These are phyloP conservation scores for Acrobasis consociella DNA, from an alignment of 2,888 invertebrate genomes.

Conservation along the genomic window DNA sequence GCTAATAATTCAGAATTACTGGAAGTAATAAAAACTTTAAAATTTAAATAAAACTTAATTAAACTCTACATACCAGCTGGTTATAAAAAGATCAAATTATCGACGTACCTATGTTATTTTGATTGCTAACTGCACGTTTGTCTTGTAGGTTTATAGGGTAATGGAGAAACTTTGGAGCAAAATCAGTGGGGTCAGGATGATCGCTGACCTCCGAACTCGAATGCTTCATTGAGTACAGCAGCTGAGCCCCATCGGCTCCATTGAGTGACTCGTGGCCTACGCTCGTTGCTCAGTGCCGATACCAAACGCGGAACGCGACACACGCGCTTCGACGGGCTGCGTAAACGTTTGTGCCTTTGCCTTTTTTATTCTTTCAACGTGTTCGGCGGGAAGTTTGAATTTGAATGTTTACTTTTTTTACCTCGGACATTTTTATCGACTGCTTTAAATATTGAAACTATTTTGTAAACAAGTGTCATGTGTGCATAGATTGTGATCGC, in stretches of 20 bases:
- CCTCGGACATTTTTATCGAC: conserved; percentile 11
- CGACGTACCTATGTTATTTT: not conserved
- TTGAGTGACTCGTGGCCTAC: conserved; percentile 57
- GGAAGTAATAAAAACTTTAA: conserved; percentile 8
- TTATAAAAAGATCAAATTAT: conserved; percentile 24
- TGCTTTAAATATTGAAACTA: conserved; percentile 6
- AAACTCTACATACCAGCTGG: not conserved
- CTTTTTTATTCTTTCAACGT: conserved; percentile 51
- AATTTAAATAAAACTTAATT: conserved; percentile 16
- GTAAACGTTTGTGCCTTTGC: conserved; percentile 51
- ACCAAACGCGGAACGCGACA: conserved; percentile 75
- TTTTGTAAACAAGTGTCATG: conserved; percentile 56
- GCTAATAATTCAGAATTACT: not conserved
- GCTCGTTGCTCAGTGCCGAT: conserved; percentile 70
- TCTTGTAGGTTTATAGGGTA: conserved; percentile 56
- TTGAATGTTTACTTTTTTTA: conserved; percentile 52
- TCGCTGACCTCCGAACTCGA: conserved; percentile 76
- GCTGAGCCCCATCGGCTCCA: conserved; percentile 66
- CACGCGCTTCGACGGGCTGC: conserved; percentile 70
- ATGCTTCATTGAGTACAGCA: conserved; percentile 79
- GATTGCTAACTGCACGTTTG: conserved; percentile 1
- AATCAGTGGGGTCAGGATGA: conserved; percentile 68
- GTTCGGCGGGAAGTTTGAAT: conserved; percentile 70
- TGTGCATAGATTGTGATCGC: conserved; percentile 64
- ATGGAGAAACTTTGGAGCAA: conserved; percentile 64